Base-by-base conservation (phyloP, 2,113 vertebrate species). In the Empidonax alnorum region DNA sequence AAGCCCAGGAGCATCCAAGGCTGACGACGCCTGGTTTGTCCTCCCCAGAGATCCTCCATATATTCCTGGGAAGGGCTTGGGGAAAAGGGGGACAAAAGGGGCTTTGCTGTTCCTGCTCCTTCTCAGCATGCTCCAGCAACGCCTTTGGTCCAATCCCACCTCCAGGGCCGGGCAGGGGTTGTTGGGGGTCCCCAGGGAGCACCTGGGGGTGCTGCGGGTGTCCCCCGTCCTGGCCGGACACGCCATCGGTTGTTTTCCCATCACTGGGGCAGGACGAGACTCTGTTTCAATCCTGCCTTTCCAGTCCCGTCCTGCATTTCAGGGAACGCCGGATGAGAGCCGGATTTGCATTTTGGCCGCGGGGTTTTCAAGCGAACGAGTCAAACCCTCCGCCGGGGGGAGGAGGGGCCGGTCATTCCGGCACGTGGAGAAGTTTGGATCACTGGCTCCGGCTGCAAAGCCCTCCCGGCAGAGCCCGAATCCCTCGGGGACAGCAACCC, bases 211-310 rank as follows among this genome's bases (percentile, higher is more conserved):
- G 62, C 44, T 63, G 35, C 39, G 82, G 78, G 22, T 5, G 2
- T 20, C 31, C 35, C 33, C 30, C 6, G 4, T 6, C 62, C 25
- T 9, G 0, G 0, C 56, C 61, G 44, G 24, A 22, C 1, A 8
- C 25, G 2, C 27, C 1, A 7, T 3, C 5, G 1, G 25, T 20
- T 55, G 71, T 25, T 55, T 76, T 68, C 63, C 67, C 63, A 28
- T 31, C 44, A 50, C 30, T 41, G 68, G 58, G 58, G 33, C 33
- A 31, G 74, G 52, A 39, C 4, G 46, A 46, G 66, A 73, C 14
- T 13, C 58, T 1, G 1, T 30, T 33, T 41, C 50, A 83, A 75
- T 22, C 72, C 58, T n/a, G 52, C 30, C 35, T 49, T 7, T 46
- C 68, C 76, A 11, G 72, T 27, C 31, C 30, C 6, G 3, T 9